Percentiles rank a stretch among this genome's conserved stretches.
Evolutionary conservation across 1,140 invertebrate genomes (phyloP).

Genomic region (Euborellia annulipes): DNA sequence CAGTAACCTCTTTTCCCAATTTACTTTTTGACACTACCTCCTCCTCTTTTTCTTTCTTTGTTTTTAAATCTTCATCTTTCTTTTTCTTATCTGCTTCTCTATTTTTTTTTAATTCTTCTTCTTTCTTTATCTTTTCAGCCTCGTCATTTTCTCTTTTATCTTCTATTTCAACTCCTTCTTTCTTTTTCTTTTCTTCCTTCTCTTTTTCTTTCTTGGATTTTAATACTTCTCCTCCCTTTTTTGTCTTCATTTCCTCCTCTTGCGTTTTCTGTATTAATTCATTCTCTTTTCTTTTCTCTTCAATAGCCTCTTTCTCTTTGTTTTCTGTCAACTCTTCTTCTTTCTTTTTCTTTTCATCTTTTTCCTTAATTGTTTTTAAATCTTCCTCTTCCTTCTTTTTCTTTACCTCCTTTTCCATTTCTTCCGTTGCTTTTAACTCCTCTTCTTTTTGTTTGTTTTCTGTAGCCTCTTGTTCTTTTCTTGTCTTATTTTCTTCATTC

Average conservation of each 20-base stretch:
- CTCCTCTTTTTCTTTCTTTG: conserved; percentile 14
- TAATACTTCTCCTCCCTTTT: conserved; percentile 9
- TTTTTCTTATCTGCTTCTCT: not conserved
- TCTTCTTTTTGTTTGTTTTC: conserved; percentile 9
- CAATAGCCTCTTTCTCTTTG: conserved; percentile 7
- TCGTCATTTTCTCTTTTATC: conserved; percentile 14
- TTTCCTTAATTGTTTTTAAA: conserved; percentile 13
- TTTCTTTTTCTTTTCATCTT: conserved; percentile 10
- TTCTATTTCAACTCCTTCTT: conserved; percentile 13
- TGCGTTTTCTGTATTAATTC: conserved; percentile 13
- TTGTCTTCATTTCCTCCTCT: conserved; percentile 11
- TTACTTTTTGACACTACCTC: conserved; percentile 11
- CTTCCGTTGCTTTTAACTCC: conserved; percentile 12
- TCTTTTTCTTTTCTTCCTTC: conserved; percentile 10
- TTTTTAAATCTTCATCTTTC: conserved; percentile 13
- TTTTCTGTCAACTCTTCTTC: conserved; percentile 8
- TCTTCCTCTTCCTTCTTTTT: conserved; percentile 10
- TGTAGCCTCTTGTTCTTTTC: conserved; percentile 10
- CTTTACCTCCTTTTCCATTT: conserved; percentile 12
- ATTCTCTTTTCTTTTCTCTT: conserved; percentile 7
- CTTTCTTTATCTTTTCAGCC: conserved; percentile 5
- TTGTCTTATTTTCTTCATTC: conserved; percentile 8
- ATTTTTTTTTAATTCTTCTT: not conserved
- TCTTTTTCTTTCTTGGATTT: conserved; percentile 7
- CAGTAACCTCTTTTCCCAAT: conserved; percentile 5